phyloP scores from a whole-genome alignment of 2,888 invertebrate species.

The Psylliodes chrysocephalus region DNA sequence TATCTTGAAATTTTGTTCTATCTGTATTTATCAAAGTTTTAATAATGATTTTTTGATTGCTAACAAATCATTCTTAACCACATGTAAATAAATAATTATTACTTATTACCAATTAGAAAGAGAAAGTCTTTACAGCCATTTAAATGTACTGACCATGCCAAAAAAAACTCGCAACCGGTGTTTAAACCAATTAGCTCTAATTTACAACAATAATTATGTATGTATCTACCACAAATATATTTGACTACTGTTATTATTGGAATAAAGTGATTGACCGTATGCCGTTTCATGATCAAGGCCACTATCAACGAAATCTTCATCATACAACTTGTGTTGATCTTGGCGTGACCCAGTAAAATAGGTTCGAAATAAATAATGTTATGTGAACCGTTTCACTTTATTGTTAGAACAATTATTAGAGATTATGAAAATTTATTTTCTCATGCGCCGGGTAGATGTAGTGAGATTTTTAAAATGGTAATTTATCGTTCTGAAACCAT shows the following conservation, averaged over 20 bases:
- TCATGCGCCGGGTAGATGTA: background rate
- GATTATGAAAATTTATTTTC: constrained; percentile 9
- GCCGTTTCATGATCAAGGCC: constrained; percentile 9
- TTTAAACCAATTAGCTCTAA: background rate
- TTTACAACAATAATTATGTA: constrained; percentile 1
- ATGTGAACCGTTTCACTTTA: constrained; percentile 15
- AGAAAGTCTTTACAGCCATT: constrained; percentile 1
- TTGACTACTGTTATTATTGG: background rate
- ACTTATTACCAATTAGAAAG: constrained; percentile 3
- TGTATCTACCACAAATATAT: background rate
- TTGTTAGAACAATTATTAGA: constrained; percentile 13
- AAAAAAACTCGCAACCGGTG: background rate
- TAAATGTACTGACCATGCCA: background rate
- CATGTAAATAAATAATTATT: background rate
- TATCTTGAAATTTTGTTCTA: too few relatives aligned
- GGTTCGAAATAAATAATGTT: constrained; percentile 8
- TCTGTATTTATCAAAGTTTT: too few relatives aligned
- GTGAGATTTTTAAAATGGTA: background rate
- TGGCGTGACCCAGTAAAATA: background rate
- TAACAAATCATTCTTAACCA: too few relatives aligned
- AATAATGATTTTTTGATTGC: too few relatives aligned
- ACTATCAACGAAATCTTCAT: background rate
- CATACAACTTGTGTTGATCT: too few relatives aligned
- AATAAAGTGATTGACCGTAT: background rate
- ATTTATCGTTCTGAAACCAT: background rate